A percentile compares a stretch with the other conserved stretches of the same genome.
phyloP scores from a whole-genome alignment of 2,888 invertebrate species.

The Miltochrista miniata region DNA sequence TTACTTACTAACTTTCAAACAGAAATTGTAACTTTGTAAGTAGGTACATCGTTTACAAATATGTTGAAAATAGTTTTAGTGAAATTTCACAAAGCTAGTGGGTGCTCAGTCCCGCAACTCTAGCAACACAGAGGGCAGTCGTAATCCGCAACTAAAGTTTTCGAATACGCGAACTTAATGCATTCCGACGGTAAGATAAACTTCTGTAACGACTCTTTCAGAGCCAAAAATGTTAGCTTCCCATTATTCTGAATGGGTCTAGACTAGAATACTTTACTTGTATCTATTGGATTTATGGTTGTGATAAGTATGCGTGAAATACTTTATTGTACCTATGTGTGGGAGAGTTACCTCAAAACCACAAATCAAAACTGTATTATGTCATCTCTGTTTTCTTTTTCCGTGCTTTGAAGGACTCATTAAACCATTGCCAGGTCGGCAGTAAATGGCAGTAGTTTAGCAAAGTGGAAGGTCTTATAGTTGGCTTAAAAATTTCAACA shows the following conservation, averaged over 20 bases:
- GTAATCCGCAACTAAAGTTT: constrained; percentile 31
- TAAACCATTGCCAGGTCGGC: too few relatives aligned
- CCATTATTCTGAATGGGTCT: constrained; percentile 20
- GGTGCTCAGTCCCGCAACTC: constrained; percentile 19
- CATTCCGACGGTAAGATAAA: constrained; percentile 30
- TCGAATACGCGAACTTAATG: constrained; percentile 29
- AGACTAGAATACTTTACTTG: neutral
- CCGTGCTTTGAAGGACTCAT: too few relatives aligned
- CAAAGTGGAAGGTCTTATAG: too few relatives aligned
- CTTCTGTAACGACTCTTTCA: constrained; percentile 29
- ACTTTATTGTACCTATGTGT: too few relatives aligned
- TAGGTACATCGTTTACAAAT: constrained; percentile 4
- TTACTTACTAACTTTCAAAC: neutral
- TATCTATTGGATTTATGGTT: neutral
- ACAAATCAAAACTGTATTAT: too few relatives aligned
- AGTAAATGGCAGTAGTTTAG: too few relatives aligned
- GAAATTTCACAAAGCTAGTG: constrained; percentile 20
- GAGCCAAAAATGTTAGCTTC: constrained; percentile 17
- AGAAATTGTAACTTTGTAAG: too few relatives aligned
- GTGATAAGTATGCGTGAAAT: too few relatives aligned
- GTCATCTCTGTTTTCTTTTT: too few relatives aligned
- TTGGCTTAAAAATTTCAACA: too few relatives aligned
- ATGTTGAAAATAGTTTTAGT: constrained; percentile 25
- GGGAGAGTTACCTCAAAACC: too few relatives aligned
- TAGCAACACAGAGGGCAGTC: constrained; percentile 16